These are phyloP conservation scores for Turnix velox DNA, from an alignment of 2,113 vertebrate genomes.

Conservation along the genomic window DNA sequence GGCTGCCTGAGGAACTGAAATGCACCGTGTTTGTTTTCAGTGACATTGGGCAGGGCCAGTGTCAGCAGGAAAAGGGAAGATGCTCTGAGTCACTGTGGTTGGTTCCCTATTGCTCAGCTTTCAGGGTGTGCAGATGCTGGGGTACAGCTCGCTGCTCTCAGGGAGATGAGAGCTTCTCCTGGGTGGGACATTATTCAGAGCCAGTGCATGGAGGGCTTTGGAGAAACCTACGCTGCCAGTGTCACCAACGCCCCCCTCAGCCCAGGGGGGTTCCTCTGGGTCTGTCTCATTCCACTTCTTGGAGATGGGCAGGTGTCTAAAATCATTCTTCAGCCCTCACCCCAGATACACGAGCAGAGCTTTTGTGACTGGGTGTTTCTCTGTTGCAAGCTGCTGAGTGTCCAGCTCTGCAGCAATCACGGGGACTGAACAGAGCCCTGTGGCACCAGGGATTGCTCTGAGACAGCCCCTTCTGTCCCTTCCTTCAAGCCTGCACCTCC, in stretches of 20 bases:
- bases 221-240: not conserved
- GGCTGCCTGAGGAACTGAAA: slow-evolving; percentile 16
- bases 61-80: slow-evolving; percentile 47
- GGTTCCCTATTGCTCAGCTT: not conserved
- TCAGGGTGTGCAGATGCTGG: not conserved
- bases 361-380: not conserved
- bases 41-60: not conserved
- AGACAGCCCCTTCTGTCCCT: not conserved
- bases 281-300: not conserved
- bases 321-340: fast-evolving
- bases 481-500: fast-evolving
- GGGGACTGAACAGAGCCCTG: fast-evolving
- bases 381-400: fast-evolving
- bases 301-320: fast-evolving
- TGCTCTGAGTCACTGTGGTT: slow-evolving; percentile 27
- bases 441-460: not conserved
- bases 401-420: no score
- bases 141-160: not conserved
- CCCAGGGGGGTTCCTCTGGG: fast-evolving
- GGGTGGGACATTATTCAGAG: fast-evolving
- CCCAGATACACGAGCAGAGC: not conserved
- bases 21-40: slow-evolving; percentile 7
- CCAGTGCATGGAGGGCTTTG: not conserved
- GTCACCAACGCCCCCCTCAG: not conserved
- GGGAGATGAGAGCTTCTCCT: not conserved